Conservation (phyloP, 2,113 vertebrate species). For the Epinephelus fuscoguttatus region DNA sequence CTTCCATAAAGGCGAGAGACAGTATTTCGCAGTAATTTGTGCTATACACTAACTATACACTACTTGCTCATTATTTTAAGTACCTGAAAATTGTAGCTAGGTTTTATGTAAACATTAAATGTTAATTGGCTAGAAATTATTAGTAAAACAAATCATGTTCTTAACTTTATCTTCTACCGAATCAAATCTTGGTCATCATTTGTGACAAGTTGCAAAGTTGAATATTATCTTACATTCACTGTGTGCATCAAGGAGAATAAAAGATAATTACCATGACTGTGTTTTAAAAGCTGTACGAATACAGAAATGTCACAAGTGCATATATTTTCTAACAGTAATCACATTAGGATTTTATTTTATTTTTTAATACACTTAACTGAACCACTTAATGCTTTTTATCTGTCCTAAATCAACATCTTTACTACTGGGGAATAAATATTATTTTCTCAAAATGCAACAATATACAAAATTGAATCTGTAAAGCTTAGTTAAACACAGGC, state of each 20-base stretch:
- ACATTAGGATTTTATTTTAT: background rate
- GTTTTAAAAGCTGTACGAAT: background rate
- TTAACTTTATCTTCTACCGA: background rate
- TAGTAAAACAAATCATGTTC: background rate
- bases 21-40: background rate
- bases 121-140: background rate
- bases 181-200: background rate
- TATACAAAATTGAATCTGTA: background rate
- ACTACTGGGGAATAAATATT: background rate
- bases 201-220: background rate
- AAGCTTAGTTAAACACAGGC: background rate
- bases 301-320: background rate
- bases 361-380: too few species aligned
- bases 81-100: background rate
- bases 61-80: background rate
- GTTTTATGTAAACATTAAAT: background rate
- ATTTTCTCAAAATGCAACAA: background rate
- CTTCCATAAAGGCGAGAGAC: background rate
- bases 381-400: background rate
- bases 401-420: background rate
- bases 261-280: background rate
- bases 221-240: background rate
- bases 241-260: background rate
- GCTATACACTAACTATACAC: background rate
- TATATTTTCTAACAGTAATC: background rate